Evolutionary conservation across 2,797 vertebrate species (phyloP), one percentile per base, ranked within the genome.

Genomic region (Craterocephalus amniculus): DNA sequence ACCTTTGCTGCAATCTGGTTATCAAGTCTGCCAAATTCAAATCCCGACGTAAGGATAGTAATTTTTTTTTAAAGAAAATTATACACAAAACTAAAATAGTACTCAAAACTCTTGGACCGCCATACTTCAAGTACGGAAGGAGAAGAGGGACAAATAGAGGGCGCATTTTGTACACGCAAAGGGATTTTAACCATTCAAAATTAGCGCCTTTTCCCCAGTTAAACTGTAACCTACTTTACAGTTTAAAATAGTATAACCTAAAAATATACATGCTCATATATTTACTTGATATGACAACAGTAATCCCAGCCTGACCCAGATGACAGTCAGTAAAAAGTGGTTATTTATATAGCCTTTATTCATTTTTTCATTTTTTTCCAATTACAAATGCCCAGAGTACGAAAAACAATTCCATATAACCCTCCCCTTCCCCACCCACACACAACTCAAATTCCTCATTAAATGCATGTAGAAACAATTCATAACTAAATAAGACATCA

Each of bases 271-370:
- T 43, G 26, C 11, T 6, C 24, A 2, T n/a, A 29, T 6, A 4
- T 31, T 31, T 24, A 12, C 45, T 20, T 9, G n/a, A n/a, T n/a
- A n/a, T n/a, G n/a, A n/a, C n/a, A n/a, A n/a, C n/a, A n/a, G n/a
- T n/a, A n/a, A n/a, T n/a, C n/a, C n/a, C n/a, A 49, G 27, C 54
- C 6, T 24, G 20, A 55, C 18, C 58, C 3, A 5, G 5, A 40
- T 31, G 45, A 45, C 0, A 1, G 26, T 7, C 10, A 45, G 14
- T 20, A 2, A 38, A 26, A 52, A 12, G 43, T n/a, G 18, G 16
- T 81, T 72, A 75, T 76, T 85, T 74, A 86, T 87, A 91, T 90
- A 87, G 82, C 87, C 90, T 93, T 94, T 93, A 91, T 93, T 93
- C 81, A 88, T 89, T 90, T 87, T 80, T 93, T 93, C 81, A 88